Evolutionary conservation across 1,140 invertebrate genomes (phyloP), one percentile per base, ranked within the genome.

Genomic region (Plodia interpunctella): DNA sequence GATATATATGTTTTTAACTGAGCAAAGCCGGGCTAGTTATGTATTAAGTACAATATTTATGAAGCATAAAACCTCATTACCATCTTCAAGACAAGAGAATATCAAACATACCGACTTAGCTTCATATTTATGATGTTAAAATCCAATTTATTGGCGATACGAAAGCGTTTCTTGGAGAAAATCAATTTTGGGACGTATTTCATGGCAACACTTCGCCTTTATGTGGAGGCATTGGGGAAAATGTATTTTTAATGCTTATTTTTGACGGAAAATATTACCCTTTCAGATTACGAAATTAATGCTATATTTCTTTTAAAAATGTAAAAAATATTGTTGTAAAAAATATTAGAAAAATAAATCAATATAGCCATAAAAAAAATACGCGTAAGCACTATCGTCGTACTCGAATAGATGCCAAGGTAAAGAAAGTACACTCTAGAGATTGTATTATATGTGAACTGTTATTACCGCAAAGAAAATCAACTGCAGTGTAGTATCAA

Each of bases 81-180:
- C n/a, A 15, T 5, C 13, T 11, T 4, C 2, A 15, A 10, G 38
- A 44, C 38, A 15, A 17, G n/a, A 17, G 38, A 44, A 44, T 44
- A 44, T 44, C 38, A 17, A 44, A 17, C 38, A 44, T 17, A 15
- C 38, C 1, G 38, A 13, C 15, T 44, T 15, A 15, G 38, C 38
- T 15, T 44, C 38, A 44, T 15, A 44, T 44, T 44, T 44, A 44
- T 17, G 38, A 44, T n/a, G 38, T 44, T 44, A 44, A 44, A 44
- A 44, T 44, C 38, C 38, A 44, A 44, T 44, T 44, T 44, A 44
- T 44, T 17, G 38, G 5, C 38, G 38, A 44, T 17, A 44, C 38
- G 38, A 44, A n/a, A 44, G 13, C 38, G 38, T 44, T 44, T 44
- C 38, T 44, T 15, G 38, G 38, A n/a, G 38, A 44, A 15, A 44